Evolutionary conservation across 2,888 invertebrate species (phyloP).

Genomic region (Papilio protenor): DNA sequence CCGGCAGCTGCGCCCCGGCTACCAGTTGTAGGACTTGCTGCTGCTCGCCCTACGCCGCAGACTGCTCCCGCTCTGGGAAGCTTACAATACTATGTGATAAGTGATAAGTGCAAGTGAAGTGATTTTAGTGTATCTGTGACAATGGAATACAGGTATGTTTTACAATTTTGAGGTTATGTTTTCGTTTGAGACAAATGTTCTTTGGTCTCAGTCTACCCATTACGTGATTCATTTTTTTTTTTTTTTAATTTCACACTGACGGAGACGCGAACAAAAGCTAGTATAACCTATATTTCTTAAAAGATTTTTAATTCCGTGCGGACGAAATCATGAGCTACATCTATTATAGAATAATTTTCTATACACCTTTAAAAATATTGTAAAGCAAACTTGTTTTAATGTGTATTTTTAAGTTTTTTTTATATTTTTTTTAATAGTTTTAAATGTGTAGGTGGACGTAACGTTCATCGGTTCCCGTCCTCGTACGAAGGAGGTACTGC

Average conservation of each 20-base stretch:
- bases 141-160: background rate
- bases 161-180: background rate
- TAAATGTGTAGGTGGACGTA: constrained; percentile 70
- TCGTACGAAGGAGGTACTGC: constrained; percentile 90
- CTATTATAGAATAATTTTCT: too few species aligned
- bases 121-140: background rate
- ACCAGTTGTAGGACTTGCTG: constrained; percentile 73
- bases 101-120: constrained; percentile 13
- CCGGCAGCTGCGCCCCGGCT: constrained; percentile 62
- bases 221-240: too few species aligned
- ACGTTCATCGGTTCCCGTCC: constrained; percentile 90
- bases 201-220: too few species aligned
- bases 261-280: too few species aligned
- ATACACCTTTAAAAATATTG: too few species aligned
- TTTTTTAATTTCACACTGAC: too few species aligned
- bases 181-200: background rate
- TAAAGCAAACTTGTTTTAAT: too few species aligned
- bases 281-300: too few species aligned
- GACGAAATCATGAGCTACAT: too few species aligned
- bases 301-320: too few species aligned
- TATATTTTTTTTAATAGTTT: too few species aligned
- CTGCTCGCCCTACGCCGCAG: constrained; percentile 58
- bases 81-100: constrained; percentile 56
- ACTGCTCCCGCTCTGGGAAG: constrained; percentile 50
- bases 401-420: too few species aligned